Conservation (phyloP, 2,888 invertebrate genomes). For the Ceriagrion tenellum region DNA sequence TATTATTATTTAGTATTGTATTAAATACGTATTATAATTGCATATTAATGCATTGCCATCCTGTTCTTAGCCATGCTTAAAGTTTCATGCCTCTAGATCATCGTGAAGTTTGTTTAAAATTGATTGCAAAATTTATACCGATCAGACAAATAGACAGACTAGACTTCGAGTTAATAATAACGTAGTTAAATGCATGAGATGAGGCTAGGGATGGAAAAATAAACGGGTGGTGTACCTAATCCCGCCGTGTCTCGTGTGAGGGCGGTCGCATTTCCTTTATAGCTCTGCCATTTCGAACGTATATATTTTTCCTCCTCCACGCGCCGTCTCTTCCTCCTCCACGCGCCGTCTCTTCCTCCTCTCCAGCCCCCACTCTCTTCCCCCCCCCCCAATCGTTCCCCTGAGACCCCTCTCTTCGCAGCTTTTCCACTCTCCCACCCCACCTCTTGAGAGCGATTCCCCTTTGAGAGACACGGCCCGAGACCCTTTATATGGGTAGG, state of each 20-base stretch:
- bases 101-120: no score
- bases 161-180: no score
- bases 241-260: background rate
- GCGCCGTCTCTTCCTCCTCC: background rate
- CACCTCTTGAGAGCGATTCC: background rate
- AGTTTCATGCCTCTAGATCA: no score
- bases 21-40: no score
- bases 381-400: background rate
- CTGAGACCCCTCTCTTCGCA: background rate
- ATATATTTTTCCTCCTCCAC: background rate
- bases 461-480: background rate
- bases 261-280: background rate
- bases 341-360: background rate
- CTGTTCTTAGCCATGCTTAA: no score
- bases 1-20: no score
- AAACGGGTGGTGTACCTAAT: background rate
- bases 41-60: no score
- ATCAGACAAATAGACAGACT: no score
- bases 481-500: constrained; percentile 45
- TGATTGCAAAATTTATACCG: no score
- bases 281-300: background rate
- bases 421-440: background rate
- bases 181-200: no score
- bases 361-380: background rate
- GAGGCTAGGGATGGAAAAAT: no score